phyloP scores from a whole-genome alignment of 1,140 invertebrate genomes.

The Heliconius nattereri region DNA sequence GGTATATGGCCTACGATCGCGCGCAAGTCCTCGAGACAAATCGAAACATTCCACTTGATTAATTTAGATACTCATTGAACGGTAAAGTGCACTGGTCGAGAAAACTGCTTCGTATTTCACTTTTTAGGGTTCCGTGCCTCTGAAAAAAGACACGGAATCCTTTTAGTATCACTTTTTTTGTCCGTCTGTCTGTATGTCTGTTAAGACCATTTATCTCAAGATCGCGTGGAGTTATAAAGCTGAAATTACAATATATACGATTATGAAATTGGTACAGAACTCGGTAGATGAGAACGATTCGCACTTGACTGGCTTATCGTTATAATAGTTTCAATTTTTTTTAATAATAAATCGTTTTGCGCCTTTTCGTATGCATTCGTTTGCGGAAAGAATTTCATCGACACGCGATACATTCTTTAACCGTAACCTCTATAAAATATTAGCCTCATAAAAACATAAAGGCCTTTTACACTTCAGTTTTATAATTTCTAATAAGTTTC shows the following conservation, averaged over 20 bases:
- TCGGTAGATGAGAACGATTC: no score
- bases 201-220: no score
- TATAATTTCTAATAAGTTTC: no score
- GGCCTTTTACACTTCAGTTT: background rate
- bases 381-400: constrained; percentile 39
- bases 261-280: no score
- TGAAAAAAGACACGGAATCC: no score
- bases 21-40: constrained; percentile 40
- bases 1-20: constrained; percentile 24
- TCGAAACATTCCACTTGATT: constrained; percentile 48
- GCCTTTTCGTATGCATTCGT: constrained; percentile 3
- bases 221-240: no score
- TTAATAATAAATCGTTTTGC: constrained; percentile 20
- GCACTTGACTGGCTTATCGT: no score
- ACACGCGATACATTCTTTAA: constrained; percentile 38
- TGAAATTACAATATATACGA: no score
- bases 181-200: no score
- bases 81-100: constrained; percentile 30
- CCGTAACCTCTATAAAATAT: constrained; percentile 30
- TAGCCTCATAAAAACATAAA: background rate
- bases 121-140: background rate
- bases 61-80: constrained; percentile 36
- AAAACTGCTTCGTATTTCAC: constrained; percentile 15
- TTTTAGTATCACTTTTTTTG: no score
- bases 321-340: background rate